Evolutionary conservation across 2,113 vertebrate genomes (phyloP).

Genomic region (Promerops cafer): DNA sequence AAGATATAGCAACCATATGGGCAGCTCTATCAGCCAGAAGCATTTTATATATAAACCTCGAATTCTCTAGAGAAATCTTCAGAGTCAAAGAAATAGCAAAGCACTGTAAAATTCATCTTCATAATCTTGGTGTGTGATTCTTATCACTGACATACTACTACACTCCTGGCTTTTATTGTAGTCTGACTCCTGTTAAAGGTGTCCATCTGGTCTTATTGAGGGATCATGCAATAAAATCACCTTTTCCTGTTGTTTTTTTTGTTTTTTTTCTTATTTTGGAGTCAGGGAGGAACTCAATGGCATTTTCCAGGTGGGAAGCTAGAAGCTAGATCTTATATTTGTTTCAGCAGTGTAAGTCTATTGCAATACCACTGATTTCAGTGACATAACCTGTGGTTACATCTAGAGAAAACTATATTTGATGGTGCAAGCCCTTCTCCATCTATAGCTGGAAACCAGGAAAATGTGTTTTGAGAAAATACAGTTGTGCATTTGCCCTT

Average conservation of each 20-base stretch:
- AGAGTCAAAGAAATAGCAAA: neutral
- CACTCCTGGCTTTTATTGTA: neutral
- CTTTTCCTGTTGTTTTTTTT: neutral
- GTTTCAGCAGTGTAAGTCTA: neutral
- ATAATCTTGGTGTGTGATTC: constrained; percentile 1
- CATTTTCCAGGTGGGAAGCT: neutral
- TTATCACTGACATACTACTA: neutral
- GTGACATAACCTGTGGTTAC: neutral
- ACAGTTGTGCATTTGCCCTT: neutral
- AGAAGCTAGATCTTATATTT: neutral
- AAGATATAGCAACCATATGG: neutral
- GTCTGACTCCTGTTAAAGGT: neutral
- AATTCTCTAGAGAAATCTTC: neutral
- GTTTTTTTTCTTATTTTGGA: neutral
- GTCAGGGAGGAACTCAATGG: neutral
- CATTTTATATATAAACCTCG: neutral
- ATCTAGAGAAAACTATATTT: neutral
- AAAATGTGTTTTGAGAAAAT: neutral
- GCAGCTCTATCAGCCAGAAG: neutral
- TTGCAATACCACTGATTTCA: neutral
- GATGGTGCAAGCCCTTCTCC: neutral
- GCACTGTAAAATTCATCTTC: neutral
- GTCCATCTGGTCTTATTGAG: neutral
- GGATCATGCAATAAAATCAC: neutral
- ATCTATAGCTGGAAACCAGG: neutral